These are phyloP conservation scores for Craniophora ligustri DNA, from an alignment of 2,888 invertebrate species.

Conservation along the genomic window DNA sequence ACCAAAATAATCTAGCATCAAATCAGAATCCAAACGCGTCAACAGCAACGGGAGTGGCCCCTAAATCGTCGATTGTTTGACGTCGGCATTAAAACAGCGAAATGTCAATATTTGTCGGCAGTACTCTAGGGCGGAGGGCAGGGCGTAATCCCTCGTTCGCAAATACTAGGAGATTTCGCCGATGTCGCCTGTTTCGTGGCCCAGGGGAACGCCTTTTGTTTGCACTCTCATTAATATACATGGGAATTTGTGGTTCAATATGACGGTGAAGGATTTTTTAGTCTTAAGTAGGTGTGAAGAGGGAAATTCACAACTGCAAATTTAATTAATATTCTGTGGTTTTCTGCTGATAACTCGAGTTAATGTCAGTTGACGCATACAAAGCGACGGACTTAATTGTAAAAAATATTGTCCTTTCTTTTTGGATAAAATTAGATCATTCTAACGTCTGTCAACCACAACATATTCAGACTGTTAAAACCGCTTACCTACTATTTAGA, in stretches of 20 bases:
- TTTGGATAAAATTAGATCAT: no score
- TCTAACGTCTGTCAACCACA: no score
- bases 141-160: conserved; percentile 79
- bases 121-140: conserved; percentile 67
- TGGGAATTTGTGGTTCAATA: conserved; percentile 54
- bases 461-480: no score
- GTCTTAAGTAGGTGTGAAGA: conserved; percentile 36
- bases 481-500: no score
- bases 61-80: conserved; percentile 86
- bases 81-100: conserved; percentile 87
- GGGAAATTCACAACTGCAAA: conserved; percentile 30
- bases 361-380: no score
- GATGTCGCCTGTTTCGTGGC: conserved; percentile 67
- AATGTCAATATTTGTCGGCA: conserved; percentile 85
- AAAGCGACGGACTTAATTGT: no score
- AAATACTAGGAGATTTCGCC: conserved; percentile 77
- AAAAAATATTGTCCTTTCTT: no score
- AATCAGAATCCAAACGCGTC: conserved; percentile 29
- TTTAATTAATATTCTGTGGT: conserved; percentile 35
- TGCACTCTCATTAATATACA: conserved; percentile 74
- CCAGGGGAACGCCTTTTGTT: conserved; percentile 66
- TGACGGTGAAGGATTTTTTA: conserved; percentile 49
- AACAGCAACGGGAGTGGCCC: conserved; percentile 53
- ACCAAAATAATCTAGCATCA: no score
- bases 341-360: neutral